Base-by-base conservation (phyloP, 2,797 vertebrate species). In the Falco naumanni region DNA sequence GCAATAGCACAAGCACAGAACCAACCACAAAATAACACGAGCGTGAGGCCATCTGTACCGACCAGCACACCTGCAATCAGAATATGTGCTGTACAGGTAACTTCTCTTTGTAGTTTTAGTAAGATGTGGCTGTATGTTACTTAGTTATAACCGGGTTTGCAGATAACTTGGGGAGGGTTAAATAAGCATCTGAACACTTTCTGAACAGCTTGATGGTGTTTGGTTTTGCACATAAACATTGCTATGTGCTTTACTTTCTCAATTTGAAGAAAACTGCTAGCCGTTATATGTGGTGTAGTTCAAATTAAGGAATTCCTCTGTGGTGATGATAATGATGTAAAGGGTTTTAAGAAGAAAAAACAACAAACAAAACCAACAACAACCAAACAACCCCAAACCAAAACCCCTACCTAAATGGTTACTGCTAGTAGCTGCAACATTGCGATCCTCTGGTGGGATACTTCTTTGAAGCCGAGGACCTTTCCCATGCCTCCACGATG, bases 1-100 rank as follows among this genome's bases (percentile, higher is more conserved):
- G 98, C 98, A 90, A 95, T 99, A 97, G 97, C 98, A 53, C 97
- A 97, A 97, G 83, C 98, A 3, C 98, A 98, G 95, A 98, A 97
- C 54, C 96, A 98, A 68, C 92, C 95, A 16, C 94, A 96, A 84
- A 98, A 70, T 50, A 96, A 94, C 51, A 6, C 97, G 56, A 93
- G 22, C 34, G 29, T 96, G 89, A 97, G 93, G 54, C 89, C 97
- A 20, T 51, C 96, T 65, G 47, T 95, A 72, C 89, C 96, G 1
- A 50, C 81, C 47, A 97, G 89, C 95, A 71, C 96, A 54, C 92
- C 97, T 56, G 72, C 97, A 51, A 47, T 98, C 92, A 98, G 97
- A 97, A 96, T 98, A 93, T 96, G 97, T 97, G 87, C 97, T 24
- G 41, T 97, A 72, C 98, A 98, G 98, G 98, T 98, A 98, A 94